Evolutionary conservation across 1,140 invertebrate genomes (phyloP).

Genomic region (Diorhabda sublineata): DNA sequence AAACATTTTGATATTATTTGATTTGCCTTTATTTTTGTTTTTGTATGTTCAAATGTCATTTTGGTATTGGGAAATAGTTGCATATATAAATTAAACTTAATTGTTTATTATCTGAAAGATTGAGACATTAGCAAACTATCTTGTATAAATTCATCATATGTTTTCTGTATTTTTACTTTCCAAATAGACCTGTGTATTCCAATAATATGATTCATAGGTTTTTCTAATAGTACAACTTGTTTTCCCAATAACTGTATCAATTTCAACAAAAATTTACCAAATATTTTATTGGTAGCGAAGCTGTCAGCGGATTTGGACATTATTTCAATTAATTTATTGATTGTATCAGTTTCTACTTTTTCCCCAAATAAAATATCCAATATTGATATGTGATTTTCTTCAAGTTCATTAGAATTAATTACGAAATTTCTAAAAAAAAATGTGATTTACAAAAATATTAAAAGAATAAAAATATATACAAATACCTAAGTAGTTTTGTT

Average conservation of each 20-base stretch:
- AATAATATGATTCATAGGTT: slow-evolving; percentile 26
- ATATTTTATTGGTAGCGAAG: slow-evolving; percentile 25
- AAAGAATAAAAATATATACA: background rate
- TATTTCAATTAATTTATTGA: slow-evolving; percentile 21
- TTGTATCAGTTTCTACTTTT: slow-evolving; percentile 18
- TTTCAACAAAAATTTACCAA: slow-evolving; percentile 30
- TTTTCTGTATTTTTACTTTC: slow-evolving; percentile 30
- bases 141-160: slow-evolving; percentile 19
- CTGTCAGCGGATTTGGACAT: slow-evolving; percentile 22
- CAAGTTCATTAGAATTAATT: slow-evolving; percentile 8
- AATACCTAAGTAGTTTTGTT: slow-evolving; percentile 25
- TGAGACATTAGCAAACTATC: slow-evolving; percentile 25
- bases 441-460: background rate
- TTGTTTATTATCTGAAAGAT: slow-evolving; percentile 25
- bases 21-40: too few species aligned
- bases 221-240: slow-evolving; percentile 16
- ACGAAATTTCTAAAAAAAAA: slow-evolving; percentile 23
- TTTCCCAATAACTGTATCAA: slow-evolving; percentile 21
- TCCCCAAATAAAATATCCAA: slow-evolving; percentile 24
- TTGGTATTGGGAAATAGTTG: too few species aligned
- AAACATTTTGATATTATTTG: too few species aligned
- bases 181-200: slow-evolving; percentile 26
- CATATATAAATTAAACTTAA: background rate
- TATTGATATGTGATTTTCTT: slow-evolving; percentile 19
- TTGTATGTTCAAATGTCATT: too few species aligned